Evolutionary conservation across 2,113 vertebrate genomes (phyloP).

Genomic region (Gallinago undulata): DNA sequence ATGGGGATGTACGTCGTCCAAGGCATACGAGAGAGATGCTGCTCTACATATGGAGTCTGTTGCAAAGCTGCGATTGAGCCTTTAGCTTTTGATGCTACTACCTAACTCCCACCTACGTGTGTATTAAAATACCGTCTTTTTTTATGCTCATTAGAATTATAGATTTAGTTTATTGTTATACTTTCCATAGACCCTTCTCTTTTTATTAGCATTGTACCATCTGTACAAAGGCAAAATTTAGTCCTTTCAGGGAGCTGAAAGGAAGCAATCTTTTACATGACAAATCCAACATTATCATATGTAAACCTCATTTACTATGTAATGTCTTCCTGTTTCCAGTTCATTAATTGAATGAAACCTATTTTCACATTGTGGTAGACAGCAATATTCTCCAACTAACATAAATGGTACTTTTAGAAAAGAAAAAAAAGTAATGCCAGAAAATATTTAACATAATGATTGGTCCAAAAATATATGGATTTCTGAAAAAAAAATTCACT

Average conservation of each 20-base stretch:
- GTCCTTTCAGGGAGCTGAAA: slow-evolving; percentile 70
- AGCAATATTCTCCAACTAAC: slow-evolving; percentile 58
- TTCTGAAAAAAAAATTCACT: not conserved
- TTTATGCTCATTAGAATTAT: slow-evolving; percentile 66
- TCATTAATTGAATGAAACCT: slow-evolving; percentile 78
- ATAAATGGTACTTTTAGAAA: not conserved
- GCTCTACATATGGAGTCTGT: not conserved
- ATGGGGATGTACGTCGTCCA: too few species aligned
- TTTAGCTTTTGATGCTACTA: not conserved
- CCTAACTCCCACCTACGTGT: slow-evolving; percentile 28
- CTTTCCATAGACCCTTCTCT: slow-evolving; percentile 56
- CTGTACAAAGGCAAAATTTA: slow-evolving; percentile 73
- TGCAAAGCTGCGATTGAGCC: not conserved
- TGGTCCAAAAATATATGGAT: not conserved
- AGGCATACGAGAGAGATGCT: rapidly evolving
- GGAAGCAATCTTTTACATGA: slow-evolving; percentile 71
- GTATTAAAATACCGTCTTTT: slow-evolving; percentile 69
- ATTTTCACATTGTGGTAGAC: slow-evolving; percentile 69
- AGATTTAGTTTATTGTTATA: slow-evolving; percentile 69
- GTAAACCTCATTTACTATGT: slow-evolving; percentile 77
- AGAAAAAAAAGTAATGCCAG: not conserved
- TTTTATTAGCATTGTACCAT: slow-evolving; percentile 68
- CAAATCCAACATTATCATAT: slow-evolving; percentile 76
- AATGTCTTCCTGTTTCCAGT: slow-evolving; percentile 75
- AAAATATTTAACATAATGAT: slow-evolving; percentile 18